Evolutionary conservation across 2,113 vertebrate genomes (phyloP).

Genomic region (Junco hyemalis): DNA sequence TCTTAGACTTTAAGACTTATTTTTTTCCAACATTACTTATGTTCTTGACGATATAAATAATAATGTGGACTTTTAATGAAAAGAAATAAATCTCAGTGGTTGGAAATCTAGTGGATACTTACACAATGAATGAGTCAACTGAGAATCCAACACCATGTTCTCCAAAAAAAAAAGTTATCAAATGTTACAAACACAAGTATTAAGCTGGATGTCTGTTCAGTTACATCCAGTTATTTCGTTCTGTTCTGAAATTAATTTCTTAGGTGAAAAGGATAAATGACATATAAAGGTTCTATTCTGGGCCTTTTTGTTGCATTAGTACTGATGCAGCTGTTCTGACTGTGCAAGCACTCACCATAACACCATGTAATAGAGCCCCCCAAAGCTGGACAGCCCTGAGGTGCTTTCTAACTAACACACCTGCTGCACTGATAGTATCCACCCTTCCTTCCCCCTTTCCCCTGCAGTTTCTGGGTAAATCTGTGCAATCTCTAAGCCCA

Average conservation of each 20-base stretch:
- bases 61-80: slow-evolving; percentile 21
- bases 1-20: slow-evolving; percentile 35
- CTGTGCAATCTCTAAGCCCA: neutral
- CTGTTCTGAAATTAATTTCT: slow-evolving; percentile 14
- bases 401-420: neutral
- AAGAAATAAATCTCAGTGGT: slow-evolving; percentile 25
- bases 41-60: slow-evolving; percentile 23
- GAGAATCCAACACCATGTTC: neutral
- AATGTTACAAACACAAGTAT: neutral
- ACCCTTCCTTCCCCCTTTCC: neutral
- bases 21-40: slow-evolving; percentile 31
- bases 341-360: neutral
- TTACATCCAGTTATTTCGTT: neutral
- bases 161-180: neutral
- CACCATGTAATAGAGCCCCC: rapidly evolving
- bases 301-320: neutral
- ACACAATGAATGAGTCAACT: slow-evolving; percentile 5
- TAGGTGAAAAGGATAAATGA: neutral
- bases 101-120: slow-evolving; percentile 31
- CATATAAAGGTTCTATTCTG: neutral
- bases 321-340: neutral
- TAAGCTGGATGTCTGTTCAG: neutral
- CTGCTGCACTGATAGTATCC: neutral
- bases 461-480: neutral
- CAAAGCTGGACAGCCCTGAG: neutral